phyloP scores from a whole-genome alignment of 2,113 vertebrate genomes.

The Bos taurus region ARS-UCD2.0 NC_037330.1:35282501-35283000 shows the following conservation, averaged over 20 bases:
- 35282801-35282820: neutral
- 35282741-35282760: neutral
- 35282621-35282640: neutral
- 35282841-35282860: constrained; percentile 32
- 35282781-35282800: neutral
- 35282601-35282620: neutral
- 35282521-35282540: neutral
- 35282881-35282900: constrained; percentile 60
- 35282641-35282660: neutral
- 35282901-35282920: constrained; percentile 60
- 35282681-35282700: neutral
- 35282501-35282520: neutral
- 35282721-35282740: neutral
- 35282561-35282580: neutral
- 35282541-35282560: neutral
- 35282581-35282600: neutral
- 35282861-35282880: constrained; percentile 66
- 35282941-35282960: constrained; percentile 32
- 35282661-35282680: neutral
- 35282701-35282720: neutral
- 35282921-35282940: constrained; percentile 53
- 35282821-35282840: constrained; percentile 35
- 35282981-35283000: constrained; percentile 61
- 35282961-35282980: neutral
- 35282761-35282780: neutral